These are phyloP conservation scores for Subacronicta megacephala DNA, from an alignment of 2,888 invertebrate genomes.

Conservation along the genomic window DNA sequence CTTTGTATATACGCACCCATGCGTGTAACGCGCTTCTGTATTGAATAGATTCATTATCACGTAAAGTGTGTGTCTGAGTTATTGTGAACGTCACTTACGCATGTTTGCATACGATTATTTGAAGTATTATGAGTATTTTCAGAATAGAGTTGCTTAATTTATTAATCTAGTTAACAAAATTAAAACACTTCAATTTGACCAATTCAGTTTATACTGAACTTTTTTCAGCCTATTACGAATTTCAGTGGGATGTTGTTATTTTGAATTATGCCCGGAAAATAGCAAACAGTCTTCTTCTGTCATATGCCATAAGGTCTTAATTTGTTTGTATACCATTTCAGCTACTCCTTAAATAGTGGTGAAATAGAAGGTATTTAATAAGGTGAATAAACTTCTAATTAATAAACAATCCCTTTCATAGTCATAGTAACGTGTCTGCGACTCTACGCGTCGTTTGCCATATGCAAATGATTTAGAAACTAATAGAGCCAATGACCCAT, in stretches of 20 bases:
- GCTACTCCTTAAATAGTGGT: too few species aligned
- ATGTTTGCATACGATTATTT: slow-evolving; percentile 21
- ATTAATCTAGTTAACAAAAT: too few species aligned
- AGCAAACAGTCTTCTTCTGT: too few species aligned
- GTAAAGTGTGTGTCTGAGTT: slow-evolving; percentile 37
- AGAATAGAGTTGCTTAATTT: not conserved
- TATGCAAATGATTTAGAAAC: slow-evolving; percentile 67
- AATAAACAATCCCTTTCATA: slow-evolving; percentile 21
- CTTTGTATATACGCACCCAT: slow-evolving; percentile 71
- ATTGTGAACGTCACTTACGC: slow-evolving; percentile 13
- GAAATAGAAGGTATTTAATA: not conserved
- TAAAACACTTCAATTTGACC: too few species aligned
- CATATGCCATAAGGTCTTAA: too few species aligned
- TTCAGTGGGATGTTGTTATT: too few species aligned
- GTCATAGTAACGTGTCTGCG: slow-evolving; percentile 16
- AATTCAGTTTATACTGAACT: too few species aligned
- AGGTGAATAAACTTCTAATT: slow-evolving; percentile 32
- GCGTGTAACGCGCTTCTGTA: slow-evolving; percentile 64
- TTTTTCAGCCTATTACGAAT: too few species aligned
- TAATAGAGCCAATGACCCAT: slow-evolving; percentile 68
- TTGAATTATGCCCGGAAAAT: too few species aligned
- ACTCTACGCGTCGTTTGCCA: slow-evolving; percentile 27
- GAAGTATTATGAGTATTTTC: not conserved
- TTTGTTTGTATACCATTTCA: too few species aligned
- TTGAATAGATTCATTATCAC: slow-evolving; percentile 56